These are phyloP conservation scores for Protosalanx chinensis DNA, from an alignment of 2,797 vertebrate species.

Conservation along the genomic window DNA sequence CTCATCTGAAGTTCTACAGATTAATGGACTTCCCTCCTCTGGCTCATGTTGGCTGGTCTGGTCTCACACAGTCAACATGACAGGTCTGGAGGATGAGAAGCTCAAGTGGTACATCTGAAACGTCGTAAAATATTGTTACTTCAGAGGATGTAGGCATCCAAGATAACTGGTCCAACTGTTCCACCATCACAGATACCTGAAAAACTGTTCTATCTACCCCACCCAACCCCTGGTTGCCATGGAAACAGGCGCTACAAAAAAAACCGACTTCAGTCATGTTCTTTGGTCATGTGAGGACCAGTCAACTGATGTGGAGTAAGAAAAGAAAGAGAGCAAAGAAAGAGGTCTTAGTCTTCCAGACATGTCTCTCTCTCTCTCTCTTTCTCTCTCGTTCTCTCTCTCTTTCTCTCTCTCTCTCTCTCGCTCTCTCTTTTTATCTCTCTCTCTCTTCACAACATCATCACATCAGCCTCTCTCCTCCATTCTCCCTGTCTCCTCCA, in stretches of 20 bases:
- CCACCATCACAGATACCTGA: too few relatives aligned
- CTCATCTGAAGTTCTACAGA: conserved; percentile 33
- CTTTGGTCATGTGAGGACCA: conserved; percentile 3
- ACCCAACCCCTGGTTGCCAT: not conserved
- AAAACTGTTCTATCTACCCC: not conserved
- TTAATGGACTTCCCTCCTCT: conserved; percentile 23
- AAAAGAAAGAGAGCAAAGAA: not conserved
- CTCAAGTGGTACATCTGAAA: too few relatives aligned
- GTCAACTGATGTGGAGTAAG: conserved; percentile 5
- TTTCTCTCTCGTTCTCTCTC: too few relatives aligned
- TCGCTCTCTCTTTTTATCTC: too few relatives aligned
- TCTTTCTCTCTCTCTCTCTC: too few relatives aligned
- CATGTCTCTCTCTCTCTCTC: not conserved
- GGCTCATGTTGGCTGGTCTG: conserved; percentile 21
- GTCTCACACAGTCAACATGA: not conserved
- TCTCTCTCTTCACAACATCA: too few relatives aligned
- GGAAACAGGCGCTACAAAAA: not conserved
- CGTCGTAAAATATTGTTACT: too few relatives aligned
- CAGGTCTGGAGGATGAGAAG: too few relatives aligned
- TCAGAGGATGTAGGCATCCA: too few relatives aligned
- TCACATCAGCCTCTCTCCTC: too few relatives aligned
- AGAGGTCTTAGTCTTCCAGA: conserved; percentile 7
- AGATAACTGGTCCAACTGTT: too few relatives aligned
- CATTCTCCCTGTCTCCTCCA: too few relatives aligned
- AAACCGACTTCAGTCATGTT: not conserved